phyloP scores from a whole-genome alignment of 2,113 vertebrate species.

The Aptenodytes patagonicus region DNA sequence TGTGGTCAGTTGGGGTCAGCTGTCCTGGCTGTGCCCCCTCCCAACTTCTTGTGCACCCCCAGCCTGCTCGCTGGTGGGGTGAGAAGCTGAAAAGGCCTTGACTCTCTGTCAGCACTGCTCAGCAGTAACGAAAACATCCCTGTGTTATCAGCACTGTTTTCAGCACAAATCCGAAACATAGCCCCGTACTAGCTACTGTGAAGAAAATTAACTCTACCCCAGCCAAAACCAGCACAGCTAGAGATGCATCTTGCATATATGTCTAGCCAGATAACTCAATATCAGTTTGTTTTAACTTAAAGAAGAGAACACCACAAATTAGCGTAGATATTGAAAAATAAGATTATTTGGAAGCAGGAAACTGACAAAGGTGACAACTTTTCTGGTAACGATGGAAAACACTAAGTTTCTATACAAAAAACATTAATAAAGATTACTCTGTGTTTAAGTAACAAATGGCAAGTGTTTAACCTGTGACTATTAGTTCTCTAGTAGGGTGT shows the following conservation, averaged over 20 bases:
- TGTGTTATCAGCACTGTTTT: no score
- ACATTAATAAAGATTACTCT: not conserved
- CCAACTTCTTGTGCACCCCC: no score
- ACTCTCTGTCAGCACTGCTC: no score
- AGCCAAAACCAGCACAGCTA: no score
- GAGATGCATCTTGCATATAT: not conserved
- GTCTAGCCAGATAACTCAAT: not conserved
- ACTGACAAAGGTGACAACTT: not conserved
- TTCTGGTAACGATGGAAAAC: not conserved
- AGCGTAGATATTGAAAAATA: not conserved
- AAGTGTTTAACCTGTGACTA: slow-evolving; percentile 12
- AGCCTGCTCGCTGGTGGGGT: no score
- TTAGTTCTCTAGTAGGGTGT: slow-evolving; percentile 42
- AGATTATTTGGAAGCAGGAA: not conserved
- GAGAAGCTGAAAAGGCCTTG: no score
- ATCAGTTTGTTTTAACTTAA: not conserved
- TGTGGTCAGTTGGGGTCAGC: no score
- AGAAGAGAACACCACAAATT: slow-evolving; percentile 15
- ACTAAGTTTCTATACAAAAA: not conserved
- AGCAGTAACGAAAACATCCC: no score
- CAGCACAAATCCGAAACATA: no score
- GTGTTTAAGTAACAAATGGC: not conserved
- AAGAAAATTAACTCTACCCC: no score
- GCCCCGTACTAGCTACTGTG: no score
- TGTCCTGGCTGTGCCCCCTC: no score